Conservation (phyloP, 2,797 vertebrate genomes). For the Danio choprae region DNA sequence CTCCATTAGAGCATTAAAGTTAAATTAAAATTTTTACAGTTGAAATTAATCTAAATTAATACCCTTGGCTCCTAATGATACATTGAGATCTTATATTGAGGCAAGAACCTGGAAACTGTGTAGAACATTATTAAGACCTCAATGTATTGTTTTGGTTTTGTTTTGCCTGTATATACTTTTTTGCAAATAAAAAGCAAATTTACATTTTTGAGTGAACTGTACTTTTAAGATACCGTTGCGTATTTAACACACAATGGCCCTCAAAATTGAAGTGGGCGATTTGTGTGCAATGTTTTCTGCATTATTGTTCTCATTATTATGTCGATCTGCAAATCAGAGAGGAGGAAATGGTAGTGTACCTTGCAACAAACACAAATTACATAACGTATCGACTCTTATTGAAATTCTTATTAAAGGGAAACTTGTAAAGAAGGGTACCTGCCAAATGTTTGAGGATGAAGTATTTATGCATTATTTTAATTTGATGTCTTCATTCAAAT, state of each 20-base stretch:
- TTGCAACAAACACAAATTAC: neutral
- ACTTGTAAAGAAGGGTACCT: conserved; percentile 46
- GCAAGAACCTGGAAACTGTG: too few relatives aligned
- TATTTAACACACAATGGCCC: conserved; percentile 4
- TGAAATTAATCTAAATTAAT: too few relatives aligned
- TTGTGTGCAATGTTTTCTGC: conserved; percentile 55
- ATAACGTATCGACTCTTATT: neutral
- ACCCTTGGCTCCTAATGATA: too few relatives aligned
- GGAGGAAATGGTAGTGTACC: neutral
- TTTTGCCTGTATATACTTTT: too few relatives aligned
- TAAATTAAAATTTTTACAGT: too few relatives aligned
- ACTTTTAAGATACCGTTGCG: neutral
- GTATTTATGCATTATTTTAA: conserved; percentile 22
- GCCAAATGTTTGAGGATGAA: conserved; percentile 29
- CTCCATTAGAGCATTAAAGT: too few relatives aligned
- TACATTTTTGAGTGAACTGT: neutral
- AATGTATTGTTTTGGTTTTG: too few relatives aligned
- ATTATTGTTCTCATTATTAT: conserved; percentile 4
- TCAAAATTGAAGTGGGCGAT: conserved; percentile 16
- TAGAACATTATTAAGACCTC: too few relatives aligned
- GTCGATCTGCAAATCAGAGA: neutral
- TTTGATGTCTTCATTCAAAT: conserved; percentile 3
- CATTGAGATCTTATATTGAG: too few relatives aligned
- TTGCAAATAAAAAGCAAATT: too few relatives aligned
- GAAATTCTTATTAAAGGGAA: conserved; percentile 51